phyloP scores from a whole-genome alignment of 1,140 invertebrate species.

The Penaeus chinensis region DNA sequence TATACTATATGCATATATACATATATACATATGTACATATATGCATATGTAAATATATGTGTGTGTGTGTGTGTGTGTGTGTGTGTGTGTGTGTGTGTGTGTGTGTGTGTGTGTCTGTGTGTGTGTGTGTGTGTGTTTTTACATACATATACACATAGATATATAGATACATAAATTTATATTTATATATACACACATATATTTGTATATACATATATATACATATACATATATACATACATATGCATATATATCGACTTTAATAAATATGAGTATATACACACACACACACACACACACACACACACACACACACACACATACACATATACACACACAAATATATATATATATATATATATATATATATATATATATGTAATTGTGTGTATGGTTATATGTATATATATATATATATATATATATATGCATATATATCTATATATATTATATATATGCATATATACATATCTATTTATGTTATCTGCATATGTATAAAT shows the following conservation, averaged over 20 bases:
- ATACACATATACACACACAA: slow-evolving; percentile 16
- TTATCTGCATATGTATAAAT: neutral
- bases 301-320: neutral
- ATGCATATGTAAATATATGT: slow-evolving; percentile 1
- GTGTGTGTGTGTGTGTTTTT: neutral
- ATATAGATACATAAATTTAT: slow-evolving; percentile 21
- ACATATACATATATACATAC: neutral
- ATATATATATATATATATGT: slow-evolving; percentile 23
- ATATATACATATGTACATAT: slow-evolving; percentile 10
- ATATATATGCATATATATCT: too few relatives aligned
- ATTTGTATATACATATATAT: slow-evolving; percentile 14
- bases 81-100: neutral
- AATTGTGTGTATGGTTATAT: neutral
- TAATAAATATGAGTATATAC: neutral
- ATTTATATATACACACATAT: slow-evolving; percentile 11
- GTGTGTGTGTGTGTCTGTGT: neutral
- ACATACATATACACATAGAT: neutral
- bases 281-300: neutral
- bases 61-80: neutral
- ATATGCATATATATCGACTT: neutral
- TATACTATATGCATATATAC: neutral
- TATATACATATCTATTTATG: neutral
- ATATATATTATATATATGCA: neutral
- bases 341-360: slow-evolving; percentile 21
- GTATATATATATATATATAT: too few relatives aligned